These are phyloP conservation scores for Potorous gilbertii DNA, from an alignment of 2,797 vertebrate species.

Conservation along the genomic window DNA sequence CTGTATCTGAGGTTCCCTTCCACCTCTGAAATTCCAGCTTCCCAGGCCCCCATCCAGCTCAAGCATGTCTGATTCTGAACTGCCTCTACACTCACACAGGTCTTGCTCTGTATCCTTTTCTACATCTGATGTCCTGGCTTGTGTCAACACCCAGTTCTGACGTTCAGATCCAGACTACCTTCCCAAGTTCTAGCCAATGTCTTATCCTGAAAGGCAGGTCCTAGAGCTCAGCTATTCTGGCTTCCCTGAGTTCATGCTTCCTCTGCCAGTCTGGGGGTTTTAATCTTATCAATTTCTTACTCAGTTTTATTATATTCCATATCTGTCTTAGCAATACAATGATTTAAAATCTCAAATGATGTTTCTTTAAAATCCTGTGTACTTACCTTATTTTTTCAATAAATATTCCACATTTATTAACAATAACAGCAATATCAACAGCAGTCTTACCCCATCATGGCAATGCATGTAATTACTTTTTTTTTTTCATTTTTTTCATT, in stretches of 20 bases:
- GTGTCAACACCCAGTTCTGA: no score
- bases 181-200: background rate
- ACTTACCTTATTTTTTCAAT: constrained; percentile 1
- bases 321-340: background rate
- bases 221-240: background rate
- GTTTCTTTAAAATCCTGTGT: constrained; percentile 2
- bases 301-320: background rate
- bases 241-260: background rate
- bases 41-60: background rate
- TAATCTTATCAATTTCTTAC: background rate
- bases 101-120: background rate
- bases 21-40: background rate
- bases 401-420: background rate
- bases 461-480: constrained; percentile 8
- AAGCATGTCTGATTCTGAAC: background rate
- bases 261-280: background rate
- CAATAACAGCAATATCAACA: background rate
- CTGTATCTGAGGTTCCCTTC: background rate
- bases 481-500: background rate
- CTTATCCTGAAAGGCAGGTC: background rate
- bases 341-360: background rate
- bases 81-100: background rate
- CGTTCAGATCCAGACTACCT: no score
- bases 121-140: no score
- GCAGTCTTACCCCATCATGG: constrained; percentile 2